Evolutionary conservation across 2,888 invertebrate genomes (phyloP), one percentile per base, ranked within the genome.

Genomic region (Cephonodes hylas): DNA sequence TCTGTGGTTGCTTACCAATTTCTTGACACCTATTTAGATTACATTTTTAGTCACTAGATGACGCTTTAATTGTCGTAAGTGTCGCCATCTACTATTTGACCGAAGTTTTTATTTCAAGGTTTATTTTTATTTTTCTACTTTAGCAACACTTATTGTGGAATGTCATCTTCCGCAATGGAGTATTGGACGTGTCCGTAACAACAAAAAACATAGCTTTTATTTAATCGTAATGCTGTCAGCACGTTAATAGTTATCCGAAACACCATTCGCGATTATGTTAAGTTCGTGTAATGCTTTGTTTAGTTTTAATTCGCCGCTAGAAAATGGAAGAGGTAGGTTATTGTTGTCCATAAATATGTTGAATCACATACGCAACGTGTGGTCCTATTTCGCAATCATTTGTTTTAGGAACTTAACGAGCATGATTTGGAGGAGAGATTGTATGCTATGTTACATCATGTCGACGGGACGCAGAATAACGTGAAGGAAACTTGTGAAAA

Each of bases 321-420:
- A 91, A 81, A 81, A 92, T 92, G 91, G 91, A 91, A 80, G 90
- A 91, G 89, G 91, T 91, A 76, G 75, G 88, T 83, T 75, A 74
- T 75, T 79, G 80, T 76, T 84, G 84, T 78, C 73, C 75, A 78
- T 84, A 83, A 83, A 83, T 85, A 83, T 84, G 82, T 87, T 86
- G 83, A 89, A 85, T 89, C 84, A 86, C 81, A 76, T 72, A 53
- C 53, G 31, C 53, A 27, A 27, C 73, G 75, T 74, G 67, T 78
- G 75, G 62, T 76, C 60, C n/a, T 25, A 61, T 58, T 57, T 61
- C 44, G 56, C 62, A 64, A 61, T 62, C 42, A 59, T 25, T 58
- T 71, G 73, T 89, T 90, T 73, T 79, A 93, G 93, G 92, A 91
- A 83, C 86, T 87, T 86, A 88, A 85, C 81, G 91, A 92, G 75